phyloP scores from a whole-genome alignment of 1,140 invertebrate genomes.

The Pemphigus obesinymphae region DNA sequence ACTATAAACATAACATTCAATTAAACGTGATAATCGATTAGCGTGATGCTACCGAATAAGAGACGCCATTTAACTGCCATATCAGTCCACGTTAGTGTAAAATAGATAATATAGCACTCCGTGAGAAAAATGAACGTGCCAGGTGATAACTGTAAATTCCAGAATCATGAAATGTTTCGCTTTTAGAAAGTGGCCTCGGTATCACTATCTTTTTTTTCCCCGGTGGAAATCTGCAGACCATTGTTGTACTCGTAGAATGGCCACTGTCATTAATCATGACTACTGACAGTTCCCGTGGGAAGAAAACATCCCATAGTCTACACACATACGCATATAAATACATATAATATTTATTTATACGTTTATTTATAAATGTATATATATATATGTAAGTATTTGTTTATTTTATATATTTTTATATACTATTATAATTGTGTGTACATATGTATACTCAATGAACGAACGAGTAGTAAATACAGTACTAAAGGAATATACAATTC shows the following conservation, averaged over 20 bases:
- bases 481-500: too few species aligned
- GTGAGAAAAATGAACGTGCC: conserved; percentile 3
- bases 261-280: conserved; percentile 20
- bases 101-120: conserved; percentile 17
- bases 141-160: conserved; percentile 19
- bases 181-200: conserved; percentile 10
- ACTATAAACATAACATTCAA: too few species aligned
- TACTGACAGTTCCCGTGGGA: conserved; percentile 27
- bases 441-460: too few species aligned
- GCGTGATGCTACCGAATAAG: too few species aligned
- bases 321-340: conserved; percentile 13
- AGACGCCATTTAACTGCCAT: not conserved
- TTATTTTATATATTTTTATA: too few species aligned
- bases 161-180: conserved; percentile 14
- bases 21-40: too few species aligned
- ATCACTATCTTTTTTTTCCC: conserved; percentile 26
- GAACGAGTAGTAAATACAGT: too few species aligned
- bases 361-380: not conserved
- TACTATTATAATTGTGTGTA: too few species aligned
- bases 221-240: conserved; percentile 34
- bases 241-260: conserved; percentile 13
- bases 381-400: too few species aligned
- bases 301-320: conserved; percentile 17
- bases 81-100: not conserved
- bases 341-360: not conserved